Percentiles rank a stretch among this genome's conserved stretches.
Evolutionary conservation across 2,113 vertebrate genomes (phyloP).

Genomic region (Podarcis muralis): DNA sequence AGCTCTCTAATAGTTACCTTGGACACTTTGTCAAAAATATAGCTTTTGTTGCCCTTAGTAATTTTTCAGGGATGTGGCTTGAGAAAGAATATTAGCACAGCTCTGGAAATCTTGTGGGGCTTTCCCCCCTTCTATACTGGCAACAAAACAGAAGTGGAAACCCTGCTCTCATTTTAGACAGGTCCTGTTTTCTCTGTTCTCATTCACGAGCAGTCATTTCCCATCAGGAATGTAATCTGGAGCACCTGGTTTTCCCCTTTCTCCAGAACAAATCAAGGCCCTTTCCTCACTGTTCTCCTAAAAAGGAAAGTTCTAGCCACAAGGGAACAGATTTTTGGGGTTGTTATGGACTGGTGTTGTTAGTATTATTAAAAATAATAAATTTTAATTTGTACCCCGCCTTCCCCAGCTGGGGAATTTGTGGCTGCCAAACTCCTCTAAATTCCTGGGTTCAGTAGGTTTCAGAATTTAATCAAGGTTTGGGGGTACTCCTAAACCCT

Average conservation of each 20-base stretch:
- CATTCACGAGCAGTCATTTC: accelerated
- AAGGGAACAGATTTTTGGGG: neutral
- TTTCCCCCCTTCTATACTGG: accelerated
- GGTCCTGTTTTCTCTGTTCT: neutral
- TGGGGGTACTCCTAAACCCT: too few species aligned
- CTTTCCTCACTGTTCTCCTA: conserved; percentile 13
- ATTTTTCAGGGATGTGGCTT: neutral
- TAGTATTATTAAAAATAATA: too few species aligned
- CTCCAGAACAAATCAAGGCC: neutral
- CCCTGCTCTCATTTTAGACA: neutral
- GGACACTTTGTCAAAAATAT: conserved; percentile 6
- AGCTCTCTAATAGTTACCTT: neutral
- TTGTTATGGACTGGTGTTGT: too few species aligned
- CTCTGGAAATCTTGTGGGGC: neutral
- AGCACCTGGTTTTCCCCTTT: neutral
- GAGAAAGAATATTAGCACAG: conserved; percentile 28
- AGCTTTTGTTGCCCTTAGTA: conserved; percentile 24
- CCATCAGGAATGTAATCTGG: neutral
- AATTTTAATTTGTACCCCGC: too few species aligned
- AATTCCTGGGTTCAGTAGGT: too few species aligned
- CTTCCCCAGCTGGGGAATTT: too few species aligned
- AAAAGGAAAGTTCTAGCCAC: conserved; percentile 1
- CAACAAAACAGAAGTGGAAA: neutral
- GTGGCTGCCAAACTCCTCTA: too few species aligned
- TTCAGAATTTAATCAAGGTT: too few species aligned